These are phyloP conservation scores for Hemaris fuciformis DNA, from an alignment of 2,888 invertebrate species.

Conservation along the genomic window DNA sequence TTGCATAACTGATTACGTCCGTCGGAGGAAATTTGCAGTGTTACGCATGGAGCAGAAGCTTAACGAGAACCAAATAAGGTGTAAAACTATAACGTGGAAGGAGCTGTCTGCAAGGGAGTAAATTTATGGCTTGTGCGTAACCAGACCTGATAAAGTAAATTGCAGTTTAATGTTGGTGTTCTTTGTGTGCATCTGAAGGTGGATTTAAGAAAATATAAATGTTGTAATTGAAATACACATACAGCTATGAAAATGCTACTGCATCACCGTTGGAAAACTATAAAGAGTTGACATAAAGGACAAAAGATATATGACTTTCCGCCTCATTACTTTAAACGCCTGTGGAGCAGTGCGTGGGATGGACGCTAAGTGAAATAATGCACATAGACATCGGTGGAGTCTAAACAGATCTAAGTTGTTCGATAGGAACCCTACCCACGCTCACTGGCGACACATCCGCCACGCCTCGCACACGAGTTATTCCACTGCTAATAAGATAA, in stretches of 20 bases:
- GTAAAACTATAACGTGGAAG: not conserved
- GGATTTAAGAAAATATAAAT: too few relatives aligned
- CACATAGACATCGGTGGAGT: slow-evolving; percentile 21
- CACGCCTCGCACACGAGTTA: slow-evolving; percentile 41
- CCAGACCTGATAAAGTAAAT: not conserved
- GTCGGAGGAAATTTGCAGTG: not conserved
- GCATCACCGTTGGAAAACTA: too few relatives aligned
- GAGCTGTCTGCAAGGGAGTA: not conserved
- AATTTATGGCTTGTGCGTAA: not conserved
- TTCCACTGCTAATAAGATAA: slow-evolving; percentile 56
- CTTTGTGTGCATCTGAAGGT: too few relatives aligned
- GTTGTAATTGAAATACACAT: too few relatives aligned
- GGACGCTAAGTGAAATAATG: slow-evolving; percentile 30
- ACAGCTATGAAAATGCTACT: too few relatives aligned
- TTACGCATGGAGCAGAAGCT: not conserved
- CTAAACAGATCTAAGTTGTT: slow-evolving; percentile 32
- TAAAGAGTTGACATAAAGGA: not conserved
- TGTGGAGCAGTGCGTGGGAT: slow-evolving; percentile 33
- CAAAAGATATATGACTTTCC: slow-evolving; percentile 13
- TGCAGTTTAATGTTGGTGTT: not conserved
- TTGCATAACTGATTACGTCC: not conserved
- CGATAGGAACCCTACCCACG: slow-evolving; percentile 46
- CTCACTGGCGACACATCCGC: slow-evolving; percentile 40
- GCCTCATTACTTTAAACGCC: slow-evolving; percentile 30
- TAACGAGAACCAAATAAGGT: slow-evolving; percentile 1